Percentiles rank a stretch among this genome's conserved stretches.
Evolutionary conservation across 1,140 invertebrate genomes (phyloP).

Genomic region (Drosophila azteca): DNA sequence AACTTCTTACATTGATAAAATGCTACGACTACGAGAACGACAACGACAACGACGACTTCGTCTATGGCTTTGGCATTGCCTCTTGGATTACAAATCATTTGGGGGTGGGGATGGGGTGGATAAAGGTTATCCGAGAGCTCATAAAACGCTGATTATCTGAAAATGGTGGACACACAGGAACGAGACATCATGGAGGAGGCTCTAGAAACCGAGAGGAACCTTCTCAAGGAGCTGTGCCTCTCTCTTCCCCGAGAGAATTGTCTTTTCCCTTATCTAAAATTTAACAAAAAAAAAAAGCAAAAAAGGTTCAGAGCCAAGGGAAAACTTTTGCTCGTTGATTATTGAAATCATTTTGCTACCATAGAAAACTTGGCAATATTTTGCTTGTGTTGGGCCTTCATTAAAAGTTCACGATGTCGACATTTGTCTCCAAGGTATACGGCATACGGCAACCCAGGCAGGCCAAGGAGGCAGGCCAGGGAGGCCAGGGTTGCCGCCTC

Average conservation of each 20-base stretch:
- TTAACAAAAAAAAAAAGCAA: not conserved
- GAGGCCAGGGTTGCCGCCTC: slow-evolving; percentile 18
- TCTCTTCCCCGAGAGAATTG: slow-evolving; percentile 37
- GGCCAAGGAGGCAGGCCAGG: no score
- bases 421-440: slow-evolving; percentile 54
- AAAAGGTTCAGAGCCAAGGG: not conserved
- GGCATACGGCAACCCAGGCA: not conserved
- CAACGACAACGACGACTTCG: no score
- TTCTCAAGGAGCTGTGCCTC: not conserved
- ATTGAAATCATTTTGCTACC: slow-evolving; percentile 53
- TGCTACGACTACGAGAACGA: not conserved
- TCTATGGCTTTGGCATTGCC: not conserved
- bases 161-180: no score
- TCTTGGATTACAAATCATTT: slow-evolving; percentile 37
- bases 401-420: slow-evolving; percentile 56
- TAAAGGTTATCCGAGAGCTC: no score
- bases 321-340: slow-evolving; percentile 46
- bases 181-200: no score
- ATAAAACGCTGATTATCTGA: no score
- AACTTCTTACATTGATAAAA: slow-evolving; percentile 53
- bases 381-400: slow-evolving; percentile 63
- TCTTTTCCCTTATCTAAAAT: slow-evolving; percentile 38
- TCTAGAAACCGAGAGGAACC: no score
- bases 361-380: slow-evolving; percentile 49
- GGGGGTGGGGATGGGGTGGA: not conserved